Conservation (phyloP, 2,113 vertebrate genomes). For the Elanus axillaris region DNA sequence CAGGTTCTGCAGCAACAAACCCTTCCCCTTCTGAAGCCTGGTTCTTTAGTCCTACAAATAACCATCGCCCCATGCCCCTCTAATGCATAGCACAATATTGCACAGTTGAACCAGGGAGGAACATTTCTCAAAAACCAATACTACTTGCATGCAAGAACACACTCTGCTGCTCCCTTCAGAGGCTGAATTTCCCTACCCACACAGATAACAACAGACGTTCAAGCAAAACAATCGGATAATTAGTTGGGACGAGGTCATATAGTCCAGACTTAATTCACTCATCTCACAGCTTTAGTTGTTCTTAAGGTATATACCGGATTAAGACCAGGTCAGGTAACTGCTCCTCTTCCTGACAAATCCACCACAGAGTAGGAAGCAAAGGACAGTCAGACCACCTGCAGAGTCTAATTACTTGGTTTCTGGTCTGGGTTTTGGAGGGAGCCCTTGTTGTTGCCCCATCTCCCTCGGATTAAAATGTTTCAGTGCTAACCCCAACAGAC, state of each 20-base stretch:
- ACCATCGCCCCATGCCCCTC: rapidly evolving
- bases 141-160: not conserved
- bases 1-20: not conserved
- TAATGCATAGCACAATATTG: not conserved
- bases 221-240: conserved; percentile 9
- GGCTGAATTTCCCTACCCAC: not conserved
- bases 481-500: not conserved
- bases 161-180: not conserved
- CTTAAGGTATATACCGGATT: not conserved
- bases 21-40: not conserved
- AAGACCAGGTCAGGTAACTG: conserved; percentile 21
- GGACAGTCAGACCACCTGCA: not conserved
- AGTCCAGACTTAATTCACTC: conserved; percentile 13
- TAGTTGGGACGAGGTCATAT: not conserved
- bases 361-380: not conserved
- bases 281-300: not conserved
- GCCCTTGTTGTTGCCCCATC: not conserved
- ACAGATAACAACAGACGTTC: not conserved
- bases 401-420: not conserved
- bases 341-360: not conserved
- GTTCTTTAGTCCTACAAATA: not conserved
- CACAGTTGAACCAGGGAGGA: rapidly evolving
- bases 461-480: not conserved
- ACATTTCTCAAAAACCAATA: not conserved
- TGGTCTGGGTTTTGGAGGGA: not conserved